Conservation (phyloP, 1,140 invertebrate genomes). For the Pseudoatta argentina region DNA sequence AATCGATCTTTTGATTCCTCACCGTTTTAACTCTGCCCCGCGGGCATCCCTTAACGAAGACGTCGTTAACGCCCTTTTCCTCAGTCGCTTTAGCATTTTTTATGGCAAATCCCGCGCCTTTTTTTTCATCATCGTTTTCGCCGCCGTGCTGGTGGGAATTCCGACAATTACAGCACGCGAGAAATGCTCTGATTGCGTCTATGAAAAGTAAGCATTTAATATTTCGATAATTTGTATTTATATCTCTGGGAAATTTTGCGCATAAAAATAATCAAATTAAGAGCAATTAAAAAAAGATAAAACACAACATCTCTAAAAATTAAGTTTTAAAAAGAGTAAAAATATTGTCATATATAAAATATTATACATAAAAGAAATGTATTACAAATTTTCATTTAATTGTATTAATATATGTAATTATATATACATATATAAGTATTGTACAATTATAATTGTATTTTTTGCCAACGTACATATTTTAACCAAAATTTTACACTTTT, state of each 20-base stretch:
- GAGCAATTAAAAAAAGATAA: not conserved
- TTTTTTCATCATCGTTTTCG: constrained; percentile 12
- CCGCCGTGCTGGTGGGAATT: constrained; percentile 65
- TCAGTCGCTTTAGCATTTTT: constrained; percentile 31
- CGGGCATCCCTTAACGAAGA: constrained; percentile 77
- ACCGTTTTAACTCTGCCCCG: constrained; percentile 76
- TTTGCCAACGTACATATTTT: no score
- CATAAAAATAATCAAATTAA: not conserved
- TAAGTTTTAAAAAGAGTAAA: not conserved
- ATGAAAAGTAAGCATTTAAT: not conserved
- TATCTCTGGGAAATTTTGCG: not conserved
- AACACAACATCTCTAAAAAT: not conserved
- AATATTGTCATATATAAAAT: not conserved
- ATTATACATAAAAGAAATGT: not conserved
- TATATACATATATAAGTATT: no score
- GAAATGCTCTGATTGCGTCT: not conserved
- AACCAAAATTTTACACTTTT: no score
- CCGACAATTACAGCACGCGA: constrained; percentile 44
- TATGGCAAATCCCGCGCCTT: constrained; percentile 30
- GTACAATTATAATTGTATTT: no score
- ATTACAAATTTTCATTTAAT: not conserved
- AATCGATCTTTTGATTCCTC: constrained; percentile 76
- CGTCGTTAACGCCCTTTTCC: constrained; percentile 55
- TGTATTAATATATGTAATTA: no score
- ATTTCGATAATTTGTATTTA: constrained; percentile 18